Conservation (phyloP, 1,140 invertebrate species). For the Oncopeltus fasciatus region DNA sequence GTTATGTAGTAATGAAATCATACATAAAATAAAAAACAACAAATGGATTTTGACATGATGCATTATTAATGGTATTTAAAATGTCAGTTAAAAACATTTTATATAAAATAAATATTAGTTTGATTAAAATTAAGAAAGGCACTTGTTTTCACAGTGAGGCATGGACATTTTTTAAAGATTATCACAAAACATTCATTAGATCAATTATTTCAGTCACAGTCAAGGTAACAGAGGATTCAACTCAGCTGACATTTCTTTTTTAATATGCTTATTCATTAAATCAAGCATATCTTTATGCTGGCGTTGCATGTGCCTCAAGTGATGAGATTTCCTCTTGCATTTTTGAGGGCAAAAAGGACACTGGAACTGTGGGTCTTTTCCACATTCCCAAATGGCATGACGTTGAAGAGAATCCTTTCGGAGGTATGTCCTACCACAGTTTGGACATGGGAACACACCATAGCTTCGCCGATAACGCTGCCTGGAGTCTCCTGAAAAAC, state of each 20-base stretch:
- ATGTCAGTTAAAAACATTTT: too few relatives aligned
- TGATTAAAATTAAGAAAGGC: constrained; percentile 1
- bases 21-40: background rate
- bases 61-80: too few relatives aligned
- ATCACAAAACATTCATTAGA: background rate
- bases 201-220: background rate
- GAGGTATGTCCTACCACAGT: constrained; percentile 51
- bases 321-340: constrained; percentile 42
- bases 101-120: background rate
- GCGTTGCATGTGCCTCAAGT: constrained; percentile 40
- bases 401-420: constrained; percentile 37
- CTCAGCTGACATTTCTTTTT: background rate
- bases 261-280: constrained; percentile 10
- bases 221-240: background rate
- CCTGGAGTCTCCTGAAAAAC: constrained; percentile 1
- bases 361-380: constrained; percentile 41
- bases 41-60: too few relatives aligned
- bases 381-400: constrained; percentile 39
- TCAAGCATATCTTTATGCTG: constrained; percentile 36
- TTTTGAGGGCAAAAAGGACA: constrained; percentile 38
- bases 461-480: constrained; percentile 11
- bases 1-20: background rate
- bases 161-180: too few relatives aligned
- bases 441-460: constrained; percentile 32
- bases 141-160: constrained; percentile 1